Evolutionary conservation across 2,888 invertebrate species (phyloP).

Genomic region (Cryptophagus acutangulus): DNA sequence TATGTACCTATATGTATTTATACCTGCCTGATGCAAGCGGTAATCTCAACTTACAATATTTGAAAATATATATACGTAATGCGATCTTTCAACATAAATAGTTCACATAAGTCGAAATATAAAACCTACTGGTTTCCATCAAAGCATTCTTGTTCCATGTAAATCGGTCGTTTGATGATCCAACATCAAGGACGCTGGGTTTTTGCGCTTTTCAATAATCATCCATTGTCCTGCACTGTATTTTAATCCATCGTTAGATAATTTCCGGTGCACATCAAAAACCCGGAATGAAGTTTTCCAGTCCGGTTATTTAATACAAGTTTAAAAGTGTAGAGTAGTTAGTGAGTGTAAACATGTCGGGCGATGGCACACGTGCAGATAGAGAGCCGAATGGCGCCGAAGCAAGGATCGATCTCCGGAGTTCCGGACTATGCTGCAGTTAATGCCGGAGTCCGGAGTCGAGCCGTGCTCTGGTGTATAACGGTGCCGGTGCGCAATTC

Average conservation of each 20-base stretch:
- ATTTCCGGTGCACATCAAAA: not conserved
- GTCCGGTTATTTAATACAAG: constrained; percentile 9
- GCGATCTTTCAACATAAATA: too few relatives aligned
- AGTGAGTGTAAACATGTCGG: constrained; percentile 18
- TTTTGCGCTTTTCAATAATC: too few relatives aligned
- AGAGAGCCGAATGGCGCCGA: constrained; percentile 27
- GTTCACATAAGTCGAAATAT: too few relatives aligned
- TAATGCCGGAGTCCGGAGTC: constrained; percentile 31
- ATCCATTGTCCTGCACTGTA: too few relatives aligned
- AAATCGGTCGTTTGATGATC: constrained; percentile 5
- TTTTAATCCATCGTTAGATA: too few relatives aligned
- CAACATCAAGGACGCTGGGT: too few relatives aligned
- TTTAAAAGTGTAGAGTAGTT: constrained; percentile 18
- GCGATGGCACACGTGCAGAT: constrained; percentile 15
- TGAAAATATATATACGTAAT: too few relatives aligned
- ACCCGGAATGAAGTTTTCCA: constrained; percentile 2
- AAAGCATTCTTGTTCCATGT: not conserved
- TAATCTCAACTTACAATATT: too few relatives aligned
- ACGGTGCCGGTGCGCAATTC: constrained; percentile 4
- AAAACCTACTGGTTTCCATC: too few relatives aligned
- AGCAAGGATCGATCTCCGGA: constrained; percentile 34
- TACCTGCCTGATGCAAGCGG: too few relatives aligned
- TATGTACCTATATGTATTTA: too few relatives aligned
- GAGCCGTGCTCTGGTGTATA: constrained; percentile 8
- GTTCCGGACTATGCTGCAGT: constrained; percentile 32